These are phyloP conservation scores for Hycleus phaleratus DNA, from an alignment of 1,140 invertebrate genomes.

Conservation along the genomic window DNA sequence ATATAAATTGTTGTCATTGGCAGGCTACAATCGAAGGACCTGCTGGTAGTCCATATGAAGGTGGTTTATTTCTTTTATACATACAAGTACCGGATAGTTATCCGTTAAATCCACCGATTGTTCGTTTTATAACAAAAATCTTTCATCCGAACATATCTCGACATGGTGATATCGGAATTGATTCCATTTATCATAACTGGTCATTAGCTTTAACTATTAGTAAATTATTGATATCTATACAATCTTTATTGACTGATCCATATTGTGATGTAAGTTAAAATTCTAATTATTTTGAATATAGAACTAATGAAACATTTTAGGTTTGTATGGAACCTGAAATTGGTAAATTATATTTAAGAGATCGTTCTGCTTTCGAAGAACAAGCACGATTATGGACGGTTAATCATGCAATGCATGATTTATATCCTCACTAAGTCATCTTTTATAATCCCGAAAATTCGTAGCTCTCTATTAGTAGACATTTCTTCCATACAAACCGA, in stretches of 20 bases:
- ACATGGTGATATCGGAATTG: slow-evolving; percentile 93
- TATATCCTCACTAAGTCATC: slow-evolving; percentile 43
- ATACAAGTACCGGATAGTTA: slow-evolving; percentile 83
- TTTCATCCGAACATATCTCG: slow-evolving; percentile 92
- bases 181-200: slow-evolving; percentile 95
- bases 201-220: slow-evolving; percentile 85
- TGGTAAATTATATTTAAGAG: slow-evolving; percentile 70
- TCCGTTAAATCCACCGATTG: slow-evolving; percentile 84
- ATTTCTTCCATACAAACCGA: too few species aligned
- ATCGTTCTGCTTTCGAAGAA: slow-evolving; percentile 69
- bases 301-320: neutral
- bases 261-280: slow-evolving; percentile 61
- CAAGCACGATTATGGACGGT: slow-evolving; percentile 84
- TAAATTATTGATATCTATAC: slow-evolving; percentile 82
- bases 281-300: neutral
- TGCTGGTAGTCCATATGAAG: slow-evolving; percentile 84
- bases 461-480: too few species aligned
- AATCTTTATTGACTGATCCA: slow-evolving; percentile 88
- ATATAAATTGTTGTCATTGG: slow-evolving; percentile 79
- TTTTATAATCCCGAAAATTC: too few species aligned
- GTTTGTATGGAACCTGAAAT: slow-evolving; percentile 76
- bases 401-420: slow-evolving; percentile 88
- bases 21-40: slow-evolving; percentile 86
- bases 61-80: slow-evolving; percentile 90
- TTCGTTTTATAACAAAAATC: slow-evolving; percentile 83